Evolutionary conservation across 1,140 invertebrate species (phyloP).

Genomic region (Pogonomyrmex californicus): DNA sequence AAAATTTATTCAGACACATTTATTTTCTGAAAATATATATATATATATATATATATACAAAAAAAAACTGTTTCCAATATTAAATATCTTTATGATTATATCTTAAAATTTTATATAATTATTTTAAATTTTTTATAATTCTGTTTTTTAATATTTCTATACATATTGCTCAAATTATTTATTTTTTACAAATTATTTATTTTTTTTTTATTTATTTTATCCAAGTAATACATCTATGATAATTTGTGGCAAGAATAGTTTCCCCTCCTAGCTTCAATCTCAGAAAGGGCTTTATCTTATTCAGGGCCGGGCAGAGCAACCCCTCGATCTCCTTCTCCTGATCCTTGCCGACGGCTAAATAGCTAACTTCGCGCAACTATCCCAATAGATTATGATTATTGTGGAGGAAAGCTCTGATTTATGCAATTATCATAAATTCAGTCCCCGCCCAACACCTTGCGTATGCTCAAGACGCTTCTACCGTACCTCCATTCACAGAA

Average conservation of each 20-base stretch:
- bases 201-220: no score
- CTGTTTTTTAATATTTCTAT: constrained; percentile 6
- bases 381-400: constrained; percentile 87
- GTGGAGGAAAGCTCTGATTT: constrained; percentile 87
- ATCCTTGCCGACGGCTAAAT: constrained; percentile 85
- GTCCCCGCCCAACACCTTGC: constrained; percentile 81
- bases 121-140: not conserved
- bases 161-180: constrained; percentile 3
- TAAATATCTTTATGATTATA: not conserved
- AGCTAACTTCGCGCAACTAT: constrained; percentile 87
- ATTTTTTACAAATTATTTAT: constrained; percentile 36
- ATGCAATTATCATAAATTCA: constrained; percentile 87
- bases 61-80: not conserved
- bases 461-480: constrained; percentile 84
- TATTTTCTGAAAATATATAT: not conserved
- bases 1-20: constrained; percentile 34
- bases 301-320: constrained; percentile 77
- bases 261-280: constrained; percentile 71
- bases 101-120: not conserved
- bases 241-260: constrained; percentile 67
- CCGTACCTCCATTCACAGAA: constrained; percentile 82
- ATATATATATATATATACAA: not conserved
- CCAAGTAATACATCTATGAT: constrained; percentile 65
- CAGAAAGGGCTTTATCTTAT: constrained; percentile 83
- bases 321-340: constrained; percentile 71